A percentile compares a stretch with the other conserved stretches of the same genome.
These are phyloP conservation scores for Ophioninae sp. DNA, from an alignment of 2,888 invertebrate genomes.

Conservation along the genomic window DNA sequence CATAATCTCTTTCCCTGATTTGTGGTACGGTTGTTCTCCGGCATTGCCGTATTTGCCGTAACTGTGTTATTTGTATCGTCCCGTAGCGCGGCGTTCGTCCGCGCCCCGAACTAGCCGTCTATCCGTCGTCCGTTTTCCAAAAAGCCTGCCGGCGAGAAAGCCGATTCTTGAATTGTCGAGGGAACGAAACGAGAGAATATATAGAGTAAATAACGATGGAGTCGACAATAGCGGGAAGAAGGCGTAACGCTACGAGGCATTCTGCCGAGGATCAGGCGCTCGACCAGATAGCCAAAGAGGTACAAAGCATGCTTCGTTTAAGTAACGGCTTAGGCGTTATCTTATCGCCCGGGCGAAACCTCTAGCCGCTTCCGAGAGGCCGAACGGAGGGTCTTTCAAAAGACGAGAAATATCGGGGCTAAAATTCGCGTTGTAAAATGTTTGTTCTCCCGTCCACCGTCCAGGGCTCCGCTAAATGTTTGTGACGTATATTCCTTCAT, in stretches of 20 bases:
- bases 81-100: constrained; percentile 65
- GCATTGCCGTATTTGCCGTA: constrained; percentile 10
- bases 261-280: constrained; percentile 98
- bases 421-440: neutral
- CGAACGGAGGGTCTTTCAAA: neutral
- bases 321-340: constrained; percentile 19
- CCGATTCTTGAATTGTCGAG: constrained; percentile 44
- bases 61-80: constrained; percentile 62
- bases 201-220: constrained; percentile 72
- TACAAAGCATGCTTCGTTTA: constrained; percentile 81
- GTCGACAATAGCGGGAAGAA: constrained; percentile 83
- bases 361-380: neutral
- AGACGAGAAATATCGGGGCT: neutral
- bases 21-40: neutral
- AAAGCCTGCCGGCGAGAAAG: constrained; percentile 35
- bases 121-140: constrained; percentile 39
- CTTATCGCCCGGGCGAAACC: neutral
- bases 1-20: too few species aligned
- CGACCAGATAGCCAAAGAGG: constrained; percentile 98
- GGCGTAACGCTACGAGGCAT: constrained; percentile 92
- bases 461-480: constrained; percentile 2
- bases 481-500: constrained; percentile 8
- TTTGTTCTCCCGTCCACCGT: constrained; percentile 1
- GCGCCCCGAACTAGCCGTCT: constrained; percentile 63
- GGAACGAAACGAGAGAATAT: constrained; percentile 26